phyloP scores from a whole-genome alignment of 2,888 invertebrate genomes.

The Microplitis deprimator region DNA sequence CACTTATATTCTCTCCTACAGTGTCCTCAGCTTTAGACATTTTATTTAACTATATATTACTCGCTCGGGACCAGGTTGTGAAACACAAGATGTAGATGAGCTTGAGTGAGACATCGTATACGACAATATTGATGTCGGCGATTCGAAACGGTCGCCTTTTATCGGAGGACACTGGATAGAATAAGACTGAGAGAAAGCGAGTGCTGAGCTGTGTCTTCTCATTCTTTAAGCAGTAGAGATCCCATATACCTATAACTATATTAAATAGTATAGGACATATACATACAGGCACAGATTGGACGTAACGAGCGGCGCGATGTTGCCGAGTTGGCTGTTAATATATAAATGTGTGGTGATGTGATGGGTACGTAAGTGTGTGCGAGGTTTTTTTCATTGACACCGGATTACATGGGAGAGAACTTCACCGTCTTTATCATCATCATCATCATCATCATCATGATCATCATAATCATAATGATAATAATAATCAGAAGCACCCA shows the following conservation, averaged over 20 bases:
- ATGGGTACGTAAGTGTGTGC: constrained; percentile 21
- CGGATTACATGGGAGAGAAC: constrained; percentile 57
- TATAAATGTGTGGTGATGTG: not conserved
- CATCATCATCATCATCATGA: not conserved
- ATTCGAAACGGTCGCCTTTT: constrained; percentile 40
- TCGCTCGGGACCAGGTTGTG: constrained; percentile 14
- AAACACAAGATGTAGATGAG: constrained; percentile 4
- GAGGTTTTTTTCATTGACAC: constrained; percentile 55
- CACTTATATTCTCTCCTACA: constrained; percentile 17
- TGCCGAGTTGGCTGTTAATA: constrained; percentile 22
- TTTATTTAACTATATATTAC: constrained; percentile 7
- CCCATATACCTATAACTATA: too few species aligned
- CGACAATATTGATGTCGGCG: constrained; percentile 42
- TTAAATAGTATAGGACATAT: too few species aligned
- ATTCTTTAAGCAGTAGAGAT: not conserved
- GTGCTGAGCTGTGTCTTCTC: not conserved
- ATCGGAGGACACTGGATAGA: constrained; percentile 14
- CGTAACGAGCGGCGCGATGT: constrained; percentile 37
- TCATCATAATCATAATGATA: not conserved
- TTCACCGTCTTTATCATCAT: not conserved
- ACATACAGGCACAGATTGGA: constrained; percentile 40
- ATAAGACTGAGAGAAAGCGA: too few species aligned
- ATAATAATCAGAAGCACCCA: not conserved
- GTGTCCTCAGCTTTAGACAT: not conserved
- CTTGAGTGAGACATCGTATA: constrained; percentile 42